Base-by-base conservation (phyloP, 2,888 invertebrate genomes). In the Trisateles emortualis region DNA sequence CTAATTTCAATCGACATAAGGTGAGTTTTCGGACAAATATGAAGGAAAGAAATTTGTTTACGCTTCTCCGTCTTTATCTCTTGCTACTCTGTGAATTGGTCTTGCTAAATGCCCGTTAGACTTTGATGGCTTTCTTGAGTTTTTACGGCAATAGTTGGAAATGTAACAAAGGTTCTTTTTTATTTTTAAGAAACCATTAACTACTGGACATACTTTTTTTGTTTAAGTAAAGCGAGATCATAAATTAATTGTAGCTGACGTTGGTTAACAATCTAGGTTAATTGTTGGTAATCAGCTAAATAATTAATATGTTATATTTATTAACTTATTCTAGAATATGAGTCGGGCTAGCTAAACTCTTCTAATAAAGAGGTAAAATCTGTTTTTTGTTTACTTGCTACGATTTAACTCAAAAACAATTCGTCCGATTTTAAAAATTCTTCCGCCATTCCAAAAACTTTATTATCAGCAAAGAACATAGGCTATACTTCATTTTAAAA, bases 61-160 rank as follows among this genome's bases (percentile, higher is more conserved):
- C 33, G 40, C 59, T 22, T 13, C 57, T 45, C 53, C 32, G 39
- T 48, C 72, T 75, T 84, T 86, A 83, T 84, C 79, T 73, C 17
- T 24, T 59, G 74, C 66, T 68, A 66, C 67, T 72, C 77, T 64
- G 78, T 79, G 74, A 80, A 85, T 83, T 78, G 76, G 65, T 76
- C 66, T 81, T 73, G 79, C 84, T 84, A 83, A 87, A 83, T 80
- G 78, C 57, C 76, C 74, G 76, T 85, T 80, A 85, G 81, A 64
- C 52, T 48, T 73, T 84, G 82, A 88, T 87, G 80, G 79, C 80
- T 84, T 83, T 86, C 76, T 88, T 75, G 74, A 80, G 78, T 82
- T 74, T 70, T 72, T 65, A 68, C 54, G 45, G 47, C 51, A 39
- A 59, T 44, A 49, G 58, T 48, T 46, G 43, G 22, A 38, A 45